phyloP scores from a whole-genome alignment of 2,888 invertebrate species.

The Steromphala cineraria region DNA sequence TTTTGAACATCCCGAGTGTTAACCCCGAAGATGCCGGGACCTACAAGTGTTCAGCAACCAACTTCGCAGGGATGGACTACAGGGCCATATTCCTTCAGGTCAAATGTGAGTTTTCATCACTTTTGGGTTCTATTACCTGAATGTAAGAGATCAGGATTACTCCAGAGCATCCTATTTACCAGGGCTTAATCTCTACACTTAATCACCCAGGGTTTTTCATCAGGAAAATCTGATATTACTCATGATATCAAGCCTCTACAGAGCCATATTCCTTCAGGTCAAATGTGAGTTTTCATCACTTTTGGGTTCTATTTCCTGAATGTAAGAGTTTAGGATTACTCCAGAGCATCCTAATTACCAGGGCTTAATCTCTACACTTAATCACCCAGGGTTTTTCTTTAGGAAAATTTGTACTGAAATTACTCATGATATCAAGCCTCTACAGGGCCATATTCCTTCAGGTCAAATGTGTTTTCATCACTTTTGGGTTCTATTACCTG shows the following conservation, averaged over 20 bases:
- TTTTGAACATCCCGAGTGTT: conserved; percentile 44
- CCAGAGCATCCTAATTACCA: too few species aligned
- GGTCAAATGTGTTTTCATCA: conserved; percentile 54
- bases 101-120: conserved; percentile 52
- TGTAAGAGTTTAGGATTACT: too few species aligned
- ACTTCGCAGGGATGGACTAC: conserved; percentile 58
- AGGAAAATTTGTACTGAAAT: too few species aligned
- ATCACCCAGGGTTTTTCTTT: too few species aligned
- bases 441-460: conserved; percentile 50
- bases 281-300: conserved; percentile 52
- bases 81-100: conserved; percentile 55
- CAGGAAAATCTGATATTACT: too few species aligned
- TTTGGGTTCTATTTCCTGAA: not conserved
- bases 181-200: too few species aligned
- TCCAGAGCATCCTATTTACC: too few species aligned
- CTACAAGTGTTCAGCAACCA: conserved; percentile 63
- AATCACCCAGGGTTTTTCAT: too few species aligned
- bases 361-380: too few species aligned
- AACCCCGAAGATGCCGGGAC: conserved; percentile 54
- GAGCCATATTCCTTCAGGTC: conserved; percentile 53
- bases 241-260: too few species aligned
- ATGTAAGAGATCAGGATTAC: too few species aligned
- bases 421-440: too few species aligned
- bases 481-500: not conserved
- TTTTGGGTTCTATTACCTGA: not conserved